Evolutionary conservation across 2,113 vertebrate species (phyloP), one percentile per base, ranked within the genome.

Genomic region (Dascyllus trimaculatus): DNA sequence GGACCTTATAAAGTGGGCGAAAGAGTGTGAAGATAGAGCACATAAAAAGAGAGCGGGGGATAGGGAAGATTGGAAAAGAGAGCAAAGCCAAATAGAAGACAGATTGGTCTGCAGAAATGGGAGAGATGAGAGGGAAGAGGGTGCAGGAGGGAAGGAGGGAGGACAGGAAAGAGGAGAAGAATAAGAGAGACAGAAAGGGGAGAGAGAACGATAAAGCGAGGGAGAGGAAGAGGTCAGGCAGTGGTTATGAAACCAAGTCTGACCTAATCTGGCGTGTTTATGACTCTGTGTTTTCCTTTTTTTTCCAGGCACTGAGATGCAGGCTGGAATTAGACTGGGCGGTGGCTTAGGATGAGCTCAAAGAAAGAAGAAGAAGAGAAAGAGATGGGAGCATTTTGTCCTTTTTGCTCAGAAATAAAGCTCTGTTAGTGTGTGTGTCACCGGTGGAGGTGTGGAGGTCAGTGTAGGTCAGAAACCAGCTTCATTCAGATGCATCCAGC

Each of bases 251-350:
- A 93, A 93, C 87, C 80, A 89, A 78, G 88, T 85, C 70, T 92
- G 90, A 92, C 90, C 91, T 92, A 93, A 93, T 92, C 90, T 91
- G 85, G 71, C 63, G 35, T 92, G 88, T 93, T 93, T 89, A 91
- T 87, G 87, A 77, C 74, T 35, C 32, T 61, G 54, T 68, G 60
- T 89, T 85, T 82, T 77, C 45, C 35, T 74, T 63, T 75, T 74
- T 87, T 83, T 80, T 75, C 45, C n/a, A 62, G 48, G 65, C 60
- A 10, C 71, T 62, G 85, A 88, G 87, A 92, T 82, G 75, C 84
- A 89, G 81, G 84, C 85, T 91, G 89, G 89, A 91, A 91, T 93
- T 90, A 93, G 78, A 91, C 81, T 71, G 85, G 81, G 84, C 51
- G 77, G 86, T 74, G 84, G 87, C 83, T 88, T 77, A 79, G 59